Base-by-base conservation (phyloP, 2,113 vertebrate genomes). In the Promerops cafer region DNA sequence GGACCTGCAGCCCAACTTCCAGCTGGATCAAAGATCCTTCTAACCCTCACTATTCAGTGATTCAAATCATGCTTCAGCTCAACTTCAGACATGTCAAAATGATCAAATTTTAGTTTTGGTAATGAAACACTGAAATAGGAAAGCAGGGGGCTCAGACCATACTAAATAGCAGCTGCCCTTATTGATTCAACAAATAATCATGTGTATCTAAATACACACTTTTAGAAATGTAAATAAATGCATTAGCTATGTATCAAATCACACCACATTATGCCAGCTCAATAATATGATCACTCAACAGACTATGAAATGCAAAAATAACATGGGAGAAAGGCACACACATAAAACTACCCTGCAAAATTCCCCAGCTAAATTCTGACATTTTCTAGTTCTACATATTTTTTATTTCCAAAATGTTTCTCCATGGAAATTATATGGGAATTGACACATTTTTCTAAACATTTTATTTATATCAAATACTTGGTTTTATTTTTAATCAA, bases 211-310 rank as follows among this genome's bases (percentile, higher is more conserved):
- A 94, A 88, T 19, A 92, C 31, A 72, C 23, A 15, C 19, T 66
- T 74, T 86, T 69, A 90, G 54, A 80, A 83, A 90, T 81, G 68
- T 63, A 94, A 90, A 93, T 81, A 92, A 90, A 81, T 21, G 21
- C 68, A 86, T 44, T 52, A 90, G 63, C 54, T 63, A 35, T 54
- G 20, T 80, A 83, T 69, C 68, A 90, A 74, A 92, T 83, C 59
- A 86, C 68, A 83, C 7, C 24, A 10, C 22, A 63, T 77, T 49
- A 86, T 59, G 50, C 64, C 18, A 76, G 83, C 89, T 90, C 92
- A 77, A 27, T 92, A 85, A 80, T 35, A 59, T 19, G 17, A 40
- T 74, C 94, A 75, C 17, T 69, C 88, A 53, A 17, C 33, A 63
- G 35, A 57, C 54, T 59, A 42, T 12, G 26, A 90, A 92, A 88